A percentile compares a stretch with the other conserved stretches of the same genome.
phyloP scores from a whole-genome alignment of 2,888 invertebrate species.

The Dicyrtomina minuta region DNA sequence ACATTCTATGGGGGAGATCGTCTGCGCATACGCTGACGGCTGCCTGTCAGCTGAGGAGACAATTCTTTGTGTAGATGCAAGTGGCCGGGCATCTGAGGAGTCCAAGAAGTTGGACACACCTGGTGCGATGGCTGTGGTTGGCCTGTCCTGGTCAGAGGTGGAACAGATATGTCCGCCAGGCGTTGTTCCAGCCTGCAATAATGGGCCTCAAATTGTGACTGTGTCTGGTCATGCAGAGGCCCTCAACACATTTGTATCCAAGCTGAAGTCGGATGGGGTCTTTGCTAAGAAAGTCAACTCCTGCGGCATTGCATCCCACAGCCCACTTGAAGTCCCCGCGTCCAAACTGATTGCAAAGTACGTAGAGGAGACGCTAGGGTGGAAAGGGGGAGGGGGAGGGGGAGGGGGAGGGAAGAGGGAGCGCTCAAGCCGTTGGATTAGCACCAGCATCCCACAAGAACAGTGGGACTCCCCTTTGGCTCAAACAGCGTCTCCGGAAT shows the following conservation, averaged over 20 bases:
- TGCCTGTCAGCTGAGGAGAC: constrained; percentile 91
- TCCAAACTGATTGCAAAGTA: background rate
- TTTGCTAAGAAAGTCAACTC: constrained; percentile 84
- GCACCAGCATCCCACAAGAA: constrained; percentile 74
- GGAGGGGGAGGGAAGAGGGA: constrained; percentile 53
- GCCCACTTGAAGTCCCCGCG: constrained; percentile 4
- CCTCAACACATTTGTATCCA: constrained; percentile 68
- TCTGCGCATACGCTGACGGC: constrained; percentile 95
- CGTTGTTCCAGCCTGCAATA: constrained; percentile 88
- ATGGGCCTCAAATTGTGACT: constrained; percentile 88
- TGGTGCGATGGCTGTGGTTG: constrained; percentile 60
- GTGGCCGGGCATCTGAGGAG: constrained; percentile 57
- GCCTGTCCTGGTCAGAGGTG: constrained; percentile 63
- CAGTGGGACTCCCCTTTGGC: constrained; percentile 70
- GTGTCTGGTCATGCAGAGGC: constrained; percentile 80
- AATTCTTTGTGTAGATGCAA: constrained; percentile 65
- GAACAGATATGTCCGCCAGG: constrained; percentile 72
- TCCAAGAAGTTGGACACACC: constrained; percentile 49
- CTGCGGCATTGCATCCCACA: constrained; percentile 84
- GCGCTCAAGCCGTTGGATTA: constrained; percentile 77
- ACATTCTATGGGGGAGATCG: constrained; percentile 89
- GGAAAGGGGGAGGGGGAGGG: background rate
- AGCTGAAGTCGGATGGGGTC: constrained; percentile 70
- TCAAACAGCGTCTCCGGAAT: constrained; percentile 75
- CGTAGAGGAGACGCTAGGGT: constrained; percentile 22